Conservation (phyloP, 1,140 invertebrate genomes). For the Patella vulgata region DNA sequence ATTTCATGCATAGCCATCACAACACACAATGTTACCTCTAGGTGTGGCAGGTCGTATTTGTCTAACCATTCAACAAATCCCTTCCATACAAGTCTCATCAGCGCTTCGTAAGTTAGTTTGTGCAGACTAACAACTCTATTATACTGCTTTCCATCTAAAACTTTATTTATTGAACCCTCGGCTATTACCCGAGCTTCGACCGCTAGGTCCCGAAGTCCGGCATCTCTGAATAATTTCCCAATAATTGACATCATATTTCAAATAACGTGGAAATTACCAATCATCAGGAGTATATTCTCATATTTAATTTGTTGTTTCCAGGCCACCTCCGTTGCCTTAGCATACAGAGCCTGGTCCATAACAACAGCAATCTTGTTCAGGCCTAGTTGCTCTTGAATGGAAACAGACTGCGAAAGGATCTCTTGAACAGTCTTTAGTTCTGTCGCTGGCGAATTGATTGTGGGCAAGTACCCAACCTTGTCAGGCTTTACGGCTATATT, state of each 20-base stretch:
- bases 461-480: conserved; percentile 12
- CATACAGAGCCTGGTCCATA: conserved; percentile 31
- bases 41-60: too few relatives aligned
- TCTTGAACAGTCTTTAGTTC: conserved; percentile 14
- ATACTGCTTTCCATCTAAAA: conserved; percentile 39
- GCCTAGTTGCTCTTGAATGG: not conserved
- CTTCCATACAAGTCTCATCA: conserved; percentile 24
- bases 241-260: conserved; percentile 34
- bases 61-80: too few relatives aligned
- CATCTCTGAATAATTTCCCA: conserved; percentile 36
- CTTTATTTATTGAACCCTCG: conserved; percentile 29
- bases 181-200: conserved; percentile 40
- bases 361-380: conserved; percentile 10
- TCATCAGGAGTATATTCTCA: conserved; percentile 21
- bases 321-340: conserved; percentile 22
- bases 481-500: not conserved
- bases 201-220: conserved; percentile 32
- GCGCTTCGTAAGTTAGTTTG: conserved; percentile 38
- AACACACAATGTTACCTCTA: too few relatives aligned
- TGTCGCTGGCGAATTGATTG: conserved; percentile 15
- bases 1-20: too few relatives aligned
- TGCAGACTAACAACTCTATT: conserved; percentile 34
- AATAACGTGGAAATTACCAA: conserved; percentile 36
- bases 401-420: not conserved
- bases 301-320: conserved; percentile 6